A percentile compares a stretch with the other conserved stretches of the same genome.
Evolutionary conservation across 2,113 vertebrate species (phyloP).

Genomic region (Halcyon senegalensis): DNA sequence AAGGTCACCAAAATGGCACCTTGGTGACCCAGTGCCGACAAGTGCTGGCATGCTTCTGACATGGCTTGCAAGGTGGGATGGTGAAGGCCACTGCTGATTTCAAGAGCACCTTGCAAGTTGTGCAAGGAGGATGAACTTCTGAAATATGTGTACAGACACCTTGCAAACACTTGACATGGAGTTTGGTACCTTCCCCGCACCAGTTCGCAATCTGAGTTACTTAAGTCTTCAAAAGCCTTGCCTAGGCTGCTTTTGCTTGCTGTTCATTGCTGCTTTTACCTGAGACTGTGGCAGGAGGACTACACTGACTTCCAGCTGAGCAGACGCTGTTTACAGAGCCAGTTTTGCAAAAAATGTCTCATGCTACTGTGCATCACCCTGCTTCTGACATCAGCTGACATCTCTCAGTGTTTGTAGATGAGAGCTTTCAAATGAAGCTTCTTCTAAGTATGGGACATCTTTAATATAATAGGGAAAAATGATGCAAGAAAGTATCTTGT

Average conservation of each 20-base stretch:
- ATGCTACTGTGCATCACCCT: neutral
- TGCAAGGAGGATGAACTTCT: accelerated
- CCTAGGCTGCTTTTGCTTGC: neutral
- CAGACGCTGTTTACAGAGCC: neutral
- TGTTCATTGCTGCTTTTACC: neutral
- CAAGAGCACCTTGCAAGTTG: neutral
- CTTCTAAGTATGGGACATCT: neutral
- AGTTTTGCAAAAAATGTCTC: neutral
- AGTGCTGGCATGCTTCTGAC: accelerated
- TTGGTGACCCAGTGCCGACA: neutral
- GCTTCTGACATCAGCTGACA: neutral
- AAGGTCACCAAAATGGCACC: neutral
- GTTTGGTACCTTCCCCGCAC: neutral
- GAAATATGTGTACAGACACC: neutral
- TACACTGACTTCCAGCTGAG: neutral
- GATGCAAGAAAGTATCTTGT: neutral
- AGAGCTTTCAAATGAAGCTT: neutral
- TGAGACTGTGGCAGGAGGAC: neutral
- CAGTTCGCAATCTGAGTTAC: neutral
- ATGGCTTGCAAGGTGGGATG: neutral
- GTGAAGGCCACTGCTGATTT: neutral
- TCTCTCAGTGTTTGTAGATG: neutral
- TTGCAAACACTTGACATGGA: accelerated
- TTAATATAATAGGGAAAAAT: neutral
- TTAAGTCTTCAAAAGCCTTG: neutral